Percentiles rank a stretch among this genome's conserved stretches.
Evolutionary conservation across 2,113 vertebrate species (phyloP).

Genomic region (Symphodus melops): DNA sequence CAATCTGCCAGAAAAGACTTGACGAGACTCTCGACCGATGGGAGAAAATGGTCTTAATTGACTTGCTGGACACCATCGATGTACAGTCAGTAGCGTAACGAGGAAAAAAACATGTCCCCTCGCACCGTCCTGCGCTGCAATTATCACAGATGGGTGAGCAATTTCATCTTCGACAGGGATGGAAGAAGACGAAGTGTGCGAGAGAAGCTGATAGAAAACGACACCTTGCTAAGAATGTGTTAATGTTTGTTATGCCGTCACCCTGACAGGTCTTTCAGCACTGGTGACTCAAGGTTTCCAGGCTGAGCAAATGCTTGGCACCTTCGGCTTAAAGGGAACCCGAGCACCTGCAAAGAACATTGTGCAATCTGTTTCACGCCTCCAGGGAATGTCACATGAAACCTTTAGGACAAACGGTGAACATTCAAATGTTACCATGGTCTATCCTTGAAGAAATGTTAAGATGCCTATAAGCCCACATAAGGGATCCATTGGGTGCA

Average conservation of each 20-base stretch:
- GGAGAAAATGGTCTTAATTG: conserved; percentile 65
- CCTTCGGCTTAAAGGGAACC: conserved; percentile 20
- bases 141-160: conserved; percentile 53
- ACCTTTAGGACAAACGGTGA: conserved; percentile 30
- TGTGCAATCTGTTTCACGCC: conserved; percentile 21
- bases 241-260: conserved; percentile 15
- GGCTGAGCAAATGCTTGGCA: conserved; percentile 21
- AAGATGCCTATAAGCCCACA: conserved; percentile 13
- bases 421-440: conserved; percentile 40
- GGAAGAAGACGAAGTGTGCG: conserved; percentile 24
- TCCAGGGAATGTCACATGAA: conserved; percentile 23
- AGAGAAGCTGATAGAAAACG: conserved; percentile 23
- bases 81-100: conserved; percentile 30
- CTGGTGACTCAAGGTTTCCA: conserved; percentile 26
- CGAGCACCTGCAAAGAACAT: conserved; percentile 27
- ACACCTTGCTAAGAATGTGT: conserved; percentile 18
- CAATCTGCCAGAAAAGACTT: conserved; percentile 52
- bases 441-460: conserved; percentile 30
- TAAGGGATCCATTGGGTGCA: conserved; percentile 45
- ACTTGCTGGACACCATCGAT: conserved; percentile 57
- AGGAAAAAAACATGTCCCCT: conserved; percentile 41
- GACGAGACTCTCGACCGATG: conserved; percentile 18
- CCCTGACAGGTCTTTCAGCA: conserved; percentile 30
- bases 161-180: conserved; percentile 21
- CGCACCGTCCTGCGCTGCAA: conserved; percentile 28